Conservation (phyloP, 1,140 invertebrate genomes). For the Ephestia elutella region DNA sequence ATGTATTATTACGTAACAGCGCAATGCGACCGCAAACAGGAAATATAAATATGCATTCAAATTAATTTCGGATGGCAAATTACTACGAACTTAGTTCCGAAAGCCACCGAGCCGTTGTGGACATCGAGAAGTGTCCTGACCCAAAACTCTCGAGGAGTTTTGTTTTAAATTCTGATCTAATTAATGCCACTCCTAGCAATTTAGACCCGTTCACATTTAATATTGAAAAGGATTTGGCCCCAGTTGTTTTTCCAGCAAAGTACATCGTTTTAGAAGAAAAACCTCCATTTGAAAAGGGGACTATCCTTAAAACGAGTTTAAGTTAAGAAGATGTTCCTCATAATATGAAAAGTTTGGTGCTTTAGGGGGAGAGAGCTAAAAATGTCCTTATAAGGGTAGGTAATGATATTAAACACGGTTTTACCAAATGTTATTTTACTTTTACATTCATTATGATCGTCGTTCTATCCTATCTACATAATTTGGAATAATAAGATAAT, state of each 20-base stretch:
- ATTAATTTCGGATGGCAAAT: not conserved
- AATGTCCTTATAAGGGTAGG: slow-evolving; percentile 12
- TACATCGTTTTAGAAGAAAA: slow-evolving; percentile 12
- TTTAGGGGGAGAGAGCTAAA: slow-evolving; percentile 15
- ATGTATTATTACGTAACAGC: too few species aligned
- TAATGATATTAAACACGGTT: slow-evolving; percentile 10
- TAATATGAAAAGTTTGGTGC: slow-evolving; percentile 17
- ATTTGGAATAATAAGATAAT: too few species aligned
- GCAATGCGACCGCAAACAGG: too few species aligned
- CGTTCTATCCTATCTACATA: too few species aligned
- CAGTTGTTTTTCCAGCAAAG: slow-evolving; percentile 9
- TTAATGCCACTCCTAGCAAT: slow-evolving; percentile 10
- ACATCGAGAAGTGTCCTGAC: not conserved
- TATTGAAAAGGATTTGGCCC: slow-evolving; percentile 17
- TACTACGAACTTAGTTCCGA: not conserved
- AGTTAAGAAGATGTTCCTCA: slow-evolving; percentile 18
- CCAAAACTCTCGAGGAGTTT: slow-evolving; percentile 5
- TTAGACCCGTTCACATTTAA: slow-evolving; percentile 13
- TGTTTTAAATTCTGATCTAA: slow-evolving; percentile 14
- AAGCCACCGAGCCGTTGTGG: not conserved
- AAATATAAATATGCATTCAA: slow-evolving; percentile 1
- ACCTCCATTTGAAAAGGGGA: slow-evolving; percentile 5
- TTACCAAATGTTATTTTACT: slow-evolving; percentile 12
- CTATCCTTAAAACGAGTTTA: slow-evolving; percentile 9
- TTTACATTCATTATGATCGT: not conserved